phyloP scores from a whole-genome alignment of 1,140 invertebrate species.

The Drosophila ananassae region DNA sequence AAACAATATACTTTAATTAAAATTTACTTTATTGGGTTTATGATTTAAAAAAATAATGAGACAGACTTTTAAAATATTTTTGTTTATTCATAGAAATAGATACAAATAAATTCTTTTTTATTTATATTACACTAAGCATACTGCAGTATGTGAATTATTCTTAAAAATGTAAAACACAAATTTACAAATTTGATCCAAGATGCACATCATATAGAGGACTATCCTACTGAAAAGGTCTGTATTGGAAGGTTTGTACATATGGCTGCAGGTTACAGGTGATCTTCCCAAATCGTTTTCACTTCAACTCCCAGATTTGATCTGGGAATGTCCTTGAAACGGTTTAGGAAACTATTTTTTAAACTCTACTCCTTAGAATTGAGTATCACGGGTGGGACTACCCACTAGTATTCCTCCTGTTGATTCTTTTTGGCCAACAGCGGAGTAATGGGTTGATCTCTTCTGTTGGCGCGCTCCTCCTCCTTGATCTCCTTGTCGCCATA shows the following conservation, averaged over 20 bases:
- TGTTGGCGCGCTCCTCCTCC: constrained; percentile 49
- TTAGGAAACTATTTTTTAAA: too few relatives aligned
- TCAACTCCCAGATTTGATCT: constrained; percentile 1
- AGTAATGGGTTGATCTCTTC: constrained; percentile 67
- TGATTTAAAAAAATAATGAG: constrained; percentile 44
- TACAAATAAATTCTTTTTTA: constrained; percentile 65
- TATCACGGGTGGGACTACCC: constrained; percentile 21
- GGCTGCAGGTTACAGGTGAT: constrained; percentile 22
- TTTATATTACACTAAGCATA: constrained; percentile 22
- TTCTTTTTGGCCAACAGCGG: constrained; percentile 66
- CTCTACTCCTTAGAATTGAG: constrained; percentile 38
- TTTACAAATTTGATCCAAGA: constrained; percentile 18
- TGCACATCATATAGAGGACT: constrained; percentile 3
- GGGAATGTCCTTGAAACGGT: constrained; percentile 1
- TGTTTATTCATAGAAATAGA: constrained; percentile 8
- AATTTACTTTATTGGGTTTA: not conserved
- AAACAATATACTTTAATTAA: not conserved
- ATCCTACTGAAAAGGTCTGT: constrained; percentile 11
- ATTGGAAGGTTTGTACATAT: constrained; percentile 33
- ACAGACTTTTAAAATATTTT: not conserved
- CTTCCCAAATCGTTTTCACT: constrained; percentile 1
- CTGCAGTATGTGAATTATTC: constrained; percentile 2
- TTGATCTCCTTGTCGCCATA: constrained; percentile 86
- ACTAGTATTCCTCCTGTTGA: constrained; percentile 34
- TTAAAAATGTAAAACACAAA: constrained; percentile 24